Evolutionary conservation across 2,888 invertebrate species (phyloP).

Genomic region (Schizotus pectinicornis): DNA sequence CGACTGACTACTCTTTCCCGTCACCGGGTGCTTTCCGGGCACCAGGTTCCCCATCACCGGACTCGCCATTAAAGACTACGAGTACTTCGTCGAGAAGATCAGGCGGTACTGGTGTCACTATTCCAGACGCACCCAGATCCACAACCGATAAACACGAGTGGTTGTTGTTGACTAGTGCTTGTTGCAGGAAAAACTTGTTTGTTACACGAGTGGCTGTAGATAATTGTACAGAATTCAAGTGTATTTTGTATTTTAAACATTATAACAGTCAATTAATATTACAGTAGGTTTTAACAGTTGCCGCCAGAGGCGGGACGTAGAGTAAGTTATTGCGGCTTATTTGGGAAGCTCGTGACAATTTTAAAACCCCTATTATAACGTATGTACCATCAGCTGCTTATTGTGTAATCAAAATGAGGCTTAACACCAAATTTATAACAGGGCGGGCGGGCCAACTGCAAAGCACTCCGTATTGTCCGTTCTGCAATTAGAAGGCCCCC

Average conservation of each 20-base stretch:
- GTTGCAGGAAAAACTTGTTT: not conserved
- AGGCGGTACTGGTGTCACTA: conserved; percentile 53
- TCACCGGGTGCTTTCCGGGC: conserved; percentile 44
- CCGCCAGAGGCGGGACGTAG: conserved; percentile 6
- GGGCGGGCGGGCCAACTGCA: conserved; percentile 3
- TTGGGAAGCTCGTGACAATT: conserved; percentile 26
- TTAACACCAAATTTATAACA: conserved; percentile 37
- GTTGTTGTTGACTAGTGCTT: not conserved
- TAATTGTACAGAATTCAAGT: conserved; percentile 28
- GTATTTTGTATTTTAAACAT: conserved; percentile 33
- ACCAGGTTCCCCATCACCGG: conserved; percentile 51
- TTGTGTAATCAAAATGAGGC: conserved; percentile 33
- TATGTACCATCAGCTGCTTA: conserved; percentile 13
- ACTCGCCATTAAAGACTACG: conserved; percentile 54
- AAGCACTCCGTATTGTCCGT: not conserved
- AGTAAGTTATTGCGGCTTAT: conserved; percentile 8
- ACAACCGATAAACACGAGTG: conserved; percentile 18
- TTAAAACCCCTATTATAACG: conserved; percentile 27
- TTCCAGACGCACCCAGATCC: conserved; percentile 34
- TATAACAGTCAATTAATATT: conserved; percentile 40
- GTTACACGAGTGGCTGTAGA: conserved; percentile 14
- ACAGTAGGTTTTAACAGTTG: conserved; percentile 22
- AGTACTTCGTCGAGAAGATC: conserved; percentile 53
- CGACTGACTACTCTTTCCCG: conserved; percentile 66
- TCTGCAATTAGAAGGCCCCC: too few species aligned